These are phyloP conservation scores for Vulpes ferrilata DNA, from an alignment of 2,113 vertebrate genomes.

Conservation along the genomic window DNA sequence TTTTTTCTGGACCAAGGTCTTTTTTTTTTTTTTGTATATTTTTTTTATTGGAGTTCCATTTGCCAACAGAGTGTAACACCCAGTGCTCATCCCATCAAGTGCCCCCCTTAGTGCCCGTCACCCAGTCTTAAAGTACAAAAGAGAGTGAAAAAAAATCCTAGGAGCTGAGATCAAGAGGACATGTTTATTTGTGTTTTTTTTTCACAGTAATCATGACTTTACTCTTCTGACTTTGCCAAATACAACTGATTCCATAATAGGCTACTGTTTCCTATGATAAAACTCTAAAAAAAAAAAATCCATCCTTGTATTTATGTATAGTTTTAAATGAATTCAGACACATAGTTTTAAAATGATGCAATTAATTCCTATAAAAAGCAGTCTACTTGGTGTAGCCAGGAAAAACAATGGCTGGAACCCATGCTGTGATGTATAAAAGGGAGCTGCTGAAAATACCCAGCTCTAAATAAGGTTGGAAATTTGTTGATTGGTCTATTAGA, in stretches of 20 bases:
- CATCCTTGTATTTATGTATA: not conserved
- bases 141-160: not conserved
- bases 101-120: no score
- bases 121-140: not conserved
- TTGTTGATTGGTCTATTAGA: conserved; percentile 31
- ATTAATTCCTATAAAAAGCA: not conserved
- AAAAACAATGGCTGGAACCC: not conserved
- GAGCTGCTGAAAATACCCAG: not conserved
- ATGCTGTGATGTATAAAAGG: not conserved
- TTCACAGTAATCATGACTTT: not conserved
- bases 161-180: not conserved
- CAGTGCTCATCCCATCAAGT: no score
- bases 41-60: no score
- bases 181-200: not conserved
- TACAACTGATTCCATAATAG: not conserved
- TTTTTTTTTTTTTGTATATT: no score
- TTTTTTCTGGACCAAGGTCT: not conserved
- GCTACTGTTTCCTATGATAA: conserved; percentile 17
- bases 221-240: not conserved
- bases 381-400: not conserved
- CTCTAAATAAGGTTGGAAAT: conserved; percentile 9
- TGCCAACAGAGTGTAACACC: no score
- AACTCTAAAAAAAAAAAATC: not conserved
- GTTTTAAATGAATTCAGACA: conserved; percentile 43
- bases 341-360: not conserved